Evolutionary conservation across 2,113 vertebrate genomes (phyloP).

Genomic region (Aleadryas rufinucha): DNA sequence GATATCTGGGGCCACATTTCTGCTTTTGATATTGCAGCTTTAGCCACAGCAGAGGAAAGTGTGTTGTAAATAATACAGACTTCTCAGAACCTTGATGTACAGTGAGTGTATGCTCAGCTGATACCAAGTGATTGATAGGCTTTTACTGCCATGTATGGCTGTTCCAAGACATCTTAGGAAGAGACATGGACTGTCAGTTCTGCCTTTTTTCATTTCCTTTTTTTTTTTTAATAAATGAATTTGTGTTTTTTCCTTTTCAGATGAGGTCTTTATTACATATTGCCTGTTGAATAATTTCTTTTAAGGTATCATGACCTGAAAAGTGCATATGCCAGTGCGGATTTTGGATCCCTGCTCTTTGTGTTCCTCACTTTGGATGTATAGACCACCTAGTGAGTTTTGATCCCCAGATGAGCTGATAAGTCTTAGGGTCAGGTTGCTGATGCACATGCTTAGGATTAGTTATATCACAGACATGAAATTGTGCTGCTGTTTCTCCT

Average conservation of each 20-base stretch:
- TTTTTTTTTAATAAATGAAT: not conserved
- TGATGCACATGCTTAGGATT: not conserved
- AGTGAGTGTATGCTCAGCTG: not conserved
- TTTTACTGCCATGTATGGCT: not conserved
- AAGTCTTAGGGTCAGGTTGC: not conserved
- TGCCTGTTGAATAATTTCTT: not conserved
- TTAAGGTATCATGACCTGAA: not conserved
- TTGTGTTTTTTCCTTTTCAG: not conserved
- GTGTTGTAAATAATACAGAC: not conserved
- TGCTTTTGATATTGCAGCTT: slow-evolving; percentile 27
- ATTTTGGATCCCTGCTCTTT: not conserved
- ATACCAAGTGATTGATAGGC: not conserved
- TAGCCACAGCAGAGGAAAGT: not conserved
- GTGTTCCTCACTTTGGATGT: not conserved
- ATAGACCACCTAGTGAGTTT: not conserved
- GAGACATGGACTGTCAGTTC: not conserved
- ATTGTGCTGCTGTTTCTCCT: not conserved
- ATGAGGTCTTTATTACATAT: not conserved
- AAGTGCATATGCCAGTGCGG: not conserved
- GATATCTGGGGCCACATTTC: not conserved
- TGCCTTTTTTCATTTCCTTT: not conserved
- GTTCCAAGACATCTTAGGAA: not conserved
- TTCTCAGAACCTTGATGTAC: not conserved
- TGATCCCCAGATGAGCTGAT: not conserved
- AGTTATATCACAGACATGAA: not conserved